Evolutionary conservation across 23 tunicate species (phyloP).

Genomic region (Diplosoma virens): DNA sequence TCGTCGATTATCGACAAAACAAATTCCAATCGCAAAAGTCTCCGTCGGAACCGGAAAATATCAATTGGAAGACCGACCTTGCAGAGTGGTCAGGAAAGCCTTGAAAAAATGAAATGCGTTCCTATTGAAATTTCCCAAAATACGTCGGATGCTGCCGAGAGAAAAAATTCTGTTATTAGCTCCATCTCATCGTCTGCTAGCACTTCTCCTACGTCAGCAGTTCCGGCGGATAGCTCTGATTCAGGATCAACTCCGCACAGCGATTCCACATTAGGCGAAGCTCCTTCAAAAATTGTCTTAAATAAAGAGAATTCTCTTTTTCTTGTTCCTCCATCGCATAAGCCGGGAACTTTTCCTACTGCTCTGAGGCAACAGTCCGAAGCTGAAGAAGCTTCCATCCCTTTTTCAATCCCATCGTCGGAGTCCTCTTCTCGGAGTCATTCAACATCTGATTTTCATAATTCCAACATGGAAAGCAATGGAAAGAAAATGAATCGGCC

Average conservation of each 20-base stretch:
- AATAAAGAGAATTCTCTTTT: neutral
- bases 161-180: slow-evolving; percentile 63
- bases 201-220: slow-evolving; percentile 43
- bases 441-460: slow-evolving; percentile 31
- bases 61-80: slow-evolving; percentile 57
- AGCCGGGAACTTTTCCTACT: slow-evolving; percentile 66
- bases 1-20: neutral
- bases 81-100: slow-evolving; percentile 45
- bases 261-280: neutral
- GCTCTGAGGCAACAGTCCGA: slow-evolving; percentile 22
- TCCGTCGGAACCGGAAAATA: slow-evolving; percentile 14
- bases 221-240: neutral
- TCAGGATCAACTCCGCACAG: neutral
- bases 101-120: slow-evolving; percentile 59
- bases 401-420: slow-evolving; percentile 5
- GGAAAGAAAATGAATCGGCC: slow-evolving; percentile 26
- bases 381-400: neutral
- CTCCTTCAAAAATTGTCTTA: neutral
- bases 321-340: slow-evolving; percentile 38
- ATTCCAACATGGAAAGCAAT: neutral
- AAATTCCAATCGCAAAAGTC: neutral
- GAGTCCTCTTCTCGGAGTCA: slow-evolving; percentile 33
- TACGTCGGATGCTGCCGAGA: neutral
- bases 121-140: slow-evolving; percentile 37
- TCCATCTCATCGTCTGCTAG: slow-evolving; percentile 47